These are phyloP conservation scores for Ammodytes dubius DNA, from an alignment of 2,113 vertebrate genomes.

Conservation along the genomic window DNA sequence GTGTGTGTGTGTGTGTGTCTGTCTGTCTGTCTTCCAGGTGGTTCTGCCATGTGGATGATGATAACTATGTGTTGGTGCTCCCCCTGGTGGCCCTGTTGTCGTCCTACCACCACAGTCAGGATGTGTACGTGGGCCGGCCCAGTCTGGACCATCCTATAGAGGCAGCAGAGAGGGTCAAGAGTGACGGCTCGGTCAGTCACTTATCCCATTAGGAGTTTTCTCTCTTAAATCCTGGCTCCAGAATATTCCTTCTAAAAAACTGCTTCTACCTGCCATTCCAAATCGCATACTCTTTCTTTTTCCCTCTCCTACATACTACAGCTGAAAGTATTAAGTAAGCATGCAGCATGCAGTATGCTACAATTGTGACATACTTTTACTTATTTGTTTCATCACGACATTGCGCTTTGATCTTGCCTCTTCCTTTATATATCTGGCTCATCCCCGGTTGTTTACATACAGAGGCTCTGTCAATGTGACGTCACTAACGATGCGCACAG, in stretches of 20 bases:
- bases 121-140: constrained; percentile 94
- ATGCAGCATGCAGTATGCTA: too few species aligned
- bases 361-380: too few species aligned
- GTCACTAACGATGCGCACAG: too few species aligned
- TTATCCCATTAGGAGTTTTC: neutral
- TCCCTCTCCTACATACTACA: neutral
- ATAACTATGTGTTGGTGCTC: constrained; percentile 93
- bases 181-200: constrained; percentile 90
- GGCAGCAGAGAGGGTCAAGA: constrained; percentile 91
- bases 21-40: constrained; percentile 83
- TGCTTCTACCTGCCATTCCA: neutral
- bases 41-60: constrained; percentile 99
- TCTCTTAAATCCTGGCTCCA: neutral
- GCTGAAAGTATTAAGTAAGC: neutral
- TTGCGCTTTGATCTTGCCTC: too few species aligned
- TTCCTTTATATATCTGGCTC: too few species aligned
- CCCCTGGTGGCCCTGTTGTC: constrained; percentile 89
- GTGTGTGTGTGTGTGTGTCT: neutral
- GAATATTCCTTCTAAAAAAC: neutral
- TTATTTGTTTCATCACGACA: too few species aligned
- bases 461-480: too few species aligned
- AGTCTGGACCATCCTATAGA: constrained; percentile 98
- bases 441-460: too few species aligned
- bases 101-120: constrained; percentile 93
- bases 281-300: neutral